Base-by-base conservation (phyloP, 1,140 invertebrate species). In the Coenobita brevimanus region DNA sequence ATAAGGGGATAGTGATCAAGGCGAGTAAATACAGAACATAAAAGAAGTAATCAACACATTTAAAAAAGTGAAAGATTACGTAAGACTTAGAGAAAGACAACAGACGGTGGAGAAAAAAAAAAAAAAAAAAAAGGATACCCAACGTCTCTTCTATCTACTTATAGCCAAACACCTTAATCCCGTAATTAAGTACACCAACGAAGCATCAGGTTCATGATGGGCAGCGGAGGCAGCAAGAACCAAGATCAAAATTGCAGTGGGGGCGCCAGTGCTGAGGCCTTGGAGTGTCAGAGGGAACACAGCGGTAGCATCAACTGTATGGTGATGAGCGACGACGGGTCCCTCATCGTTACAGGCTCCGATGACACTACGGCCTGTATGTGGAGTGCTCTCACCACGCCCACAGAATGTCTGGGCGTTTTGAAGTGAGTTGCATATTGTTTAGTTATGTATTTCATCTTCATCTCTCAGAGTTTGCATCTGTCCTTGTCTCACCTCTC, bases 271-370 rank as follows among this genome's bases (percentile, higher is more conserved):
- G 33, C 10, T 15, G 13, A 41, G 1, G 75, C 84, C 1, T 36
- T 64, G 38, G 82, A 86, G 85, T 82, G 76, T 0, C 38, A 89
- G 62, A 54, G 76, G 17, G 93, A 93, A 36, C 93, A 94, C 90
- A 92, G 92, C 60, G 91, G 91, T 1, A 92, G 93, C 21, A 93
- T 94, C 83, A 94, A 94, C 93, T 94, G 93, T 90, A 93, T 94
- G 92, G 93, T 92, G 0, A 89, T 94, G 0, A 94, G 93, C 87
- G 94, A 94, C 78, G 94, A 94, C 89, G 92, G 92, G 10, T 94
- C 93, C 4, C 92, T 94, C 3, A 88, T 94, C 46, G 93, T 93
- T 0, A 94, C 94, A 1, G 94, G 94, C 3, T 93, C 93, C 41
- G 94, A 94, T 83, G 94, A 94, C 91, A 92, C 92, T 82, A 94